Base-by-base conservation (phyloP, 1,140 invertebrate species). In the Diprion similis region DNA sequence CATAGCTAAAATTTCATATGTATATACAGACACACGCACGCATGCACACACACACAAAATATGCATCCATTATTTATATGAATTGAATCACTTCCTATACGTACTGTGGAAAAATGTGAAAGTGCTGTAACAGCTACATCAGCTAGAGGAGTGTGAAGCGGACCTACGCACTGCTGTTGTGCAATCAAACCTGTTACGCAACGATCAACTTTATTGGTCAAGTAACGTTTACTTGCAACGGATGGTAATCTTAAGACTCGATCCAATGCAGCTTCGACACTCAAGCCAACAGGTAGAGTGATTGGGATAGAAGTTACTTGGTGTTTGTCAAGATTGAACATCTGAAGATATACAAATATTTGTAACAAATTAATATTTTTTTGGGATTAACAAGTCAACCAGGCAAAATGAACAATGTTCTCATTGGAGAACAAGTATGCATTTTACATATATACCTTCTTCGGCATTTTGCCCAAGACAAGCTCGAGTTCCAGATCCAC, bases 91-190 rank as follows among this genome's bases (percentile, higher is more conserved):
- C 69, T 76, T 67, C 72, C 13, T 66, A 46, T 13, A 86, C 83
- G 87, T 80, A 91, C 90, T 2, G 87, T 88, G 48, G 91, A 91
- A 77, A 91, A 91, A 83, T 94, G 90, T 1, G 94, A 96, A 15
- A 98, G 89, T 7, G 97, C 96, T 15, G 96, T 94, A n/a, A 99
- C 93, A 1, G 96, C 97, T 73, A 96, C 97, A 88, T 99, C 97
- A 10, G 97, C 95, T 8, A 99, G 87, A 2, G 98, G 98, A 9
- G 96, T 97, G 84, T 99, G 98, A 1, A 99, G 87, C 0, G 97
- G 97, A 2, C 98, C 98, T 68, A 99, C 96, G 86, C 98, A 99
- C 84, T 99, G 98, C 81, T 99, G 98, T 87, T 99, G 98, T 6
- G 96, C 97, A 67, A 99, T 92, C 24, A 99, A 88, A 37, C 97